A percentile compares a stretch with the other conserved stretches of the same genome.
Evolutionary conservation across 2,113 vertebrate genomes (phyloP).

Genomic region (Regulus satrapa): DNA sequence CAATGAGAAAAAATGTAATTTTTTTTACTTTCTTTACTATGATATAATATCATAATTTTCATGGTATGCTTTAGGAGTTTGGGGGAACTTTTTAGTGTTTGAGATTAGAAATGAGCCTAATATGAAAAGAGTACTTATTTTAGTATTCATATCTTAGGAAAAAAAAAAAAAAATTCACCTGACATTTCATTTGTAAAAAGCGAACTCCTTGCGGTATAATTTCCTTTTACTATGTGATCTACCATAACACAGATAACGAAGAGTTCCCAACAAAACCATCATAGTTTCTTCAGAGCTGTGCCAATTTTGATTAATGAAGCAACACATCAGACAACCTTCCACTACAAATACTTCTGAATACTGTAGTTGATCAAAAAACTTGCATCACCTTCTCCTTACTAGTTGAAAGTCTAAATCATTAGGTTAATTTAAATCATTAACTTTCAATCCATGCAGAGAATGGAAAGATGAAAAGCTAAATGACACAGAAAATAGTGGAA

Average conservation of each 20-base stretch:
- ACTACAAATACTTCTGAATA: background rate
- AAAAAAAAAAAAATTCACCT: too few relatives aligned
- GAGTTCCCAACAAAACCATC: background rate
- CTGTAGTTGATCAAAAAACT: background rate
- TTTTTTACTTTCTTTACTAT: background rate
- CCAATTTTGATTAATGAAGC: background rate
- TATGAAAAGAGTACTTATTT: background rate
- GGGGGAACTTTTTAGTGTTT: rapidly evolving
- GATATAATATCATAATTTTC: background rate
- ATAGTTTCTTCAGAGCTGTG: background rate
- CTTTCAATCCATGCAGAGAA: background rate
- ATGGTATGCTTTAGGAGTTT: background rate
- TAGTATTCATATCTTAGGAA: background rate
- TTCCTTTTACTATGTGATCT: background rate
- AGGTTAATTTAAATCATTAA: too few relatives aligned
- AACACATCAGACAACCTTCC: background rate
- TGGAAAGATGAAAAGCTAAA: background rate
- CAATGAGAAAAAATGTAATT: background rate
- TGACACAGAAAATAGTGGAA: background rate
- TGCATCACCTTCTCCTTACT: background rate
- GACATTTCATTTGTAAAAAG: background rate
- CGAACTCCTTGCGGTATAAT: background rate
- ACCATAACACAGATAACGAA: background rate
- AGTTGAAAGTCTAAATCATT: background rate
- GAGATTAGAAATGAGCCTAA: background rate